phyloP scores from a whole-genome alignment of 2,113 vertebrate genomes.

The Siniperca chuatsi region DNA sequence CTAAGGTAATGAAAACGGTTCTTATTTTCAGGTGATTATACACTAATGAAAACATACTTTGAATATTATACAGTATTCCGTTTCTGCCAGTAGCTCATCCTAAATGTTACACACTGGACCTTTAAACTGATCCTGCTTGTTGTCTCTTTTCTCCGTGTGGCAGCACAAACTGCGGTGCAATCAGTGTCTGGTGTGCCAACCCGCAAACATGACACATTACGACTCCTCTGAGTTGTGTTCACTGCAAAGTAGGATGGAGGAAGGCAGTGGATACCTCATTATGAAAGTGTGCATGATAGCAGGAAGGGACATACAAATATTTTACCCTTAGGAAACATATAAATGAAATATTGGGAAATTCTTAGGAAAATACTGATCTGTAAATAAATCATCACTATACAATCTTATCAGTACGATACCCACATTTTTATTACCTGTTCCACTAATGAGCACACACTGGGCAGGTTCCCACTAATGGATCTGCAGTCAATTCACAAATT shows the following conservation, averaged over 20 bases:
- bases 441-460: not conserved
- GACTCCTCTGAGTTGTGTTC: too few species aligned
- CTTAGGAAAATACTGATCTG: not conserved
- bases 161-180: not conserved
- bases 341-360: not conserved
- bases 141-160: slow-evolving; percentile 3
- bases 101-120: too few species aligned
- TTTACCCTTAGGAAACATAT: not conserved
- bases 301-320: too few species aligned
- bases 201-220: not conserved
- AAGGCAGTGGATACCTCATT: too few species aligned
- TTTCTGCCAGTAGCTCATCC: too few species aligned
- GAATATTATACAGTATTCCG: too few species aligned
- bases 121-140: not conserved
- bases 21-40: too few species aligned
- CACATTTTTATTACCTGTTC: not conserved
- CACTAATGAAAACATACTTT: too few species aligned
- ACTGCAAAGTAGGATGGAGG: too few species aligned
- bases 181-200: not conserved
- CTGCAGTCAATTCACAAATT: not conserved
- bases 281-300: too few species aligned
- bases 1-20: too few species aligned
- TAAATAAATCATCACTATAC: not conserved
- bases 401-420: not conserved
- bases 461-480: slow-evolving; percentile 3